Base-by-base conservation (phyloP, 2,888 invertebrate genomes). In the Clitarchus hookeri region DNA sequence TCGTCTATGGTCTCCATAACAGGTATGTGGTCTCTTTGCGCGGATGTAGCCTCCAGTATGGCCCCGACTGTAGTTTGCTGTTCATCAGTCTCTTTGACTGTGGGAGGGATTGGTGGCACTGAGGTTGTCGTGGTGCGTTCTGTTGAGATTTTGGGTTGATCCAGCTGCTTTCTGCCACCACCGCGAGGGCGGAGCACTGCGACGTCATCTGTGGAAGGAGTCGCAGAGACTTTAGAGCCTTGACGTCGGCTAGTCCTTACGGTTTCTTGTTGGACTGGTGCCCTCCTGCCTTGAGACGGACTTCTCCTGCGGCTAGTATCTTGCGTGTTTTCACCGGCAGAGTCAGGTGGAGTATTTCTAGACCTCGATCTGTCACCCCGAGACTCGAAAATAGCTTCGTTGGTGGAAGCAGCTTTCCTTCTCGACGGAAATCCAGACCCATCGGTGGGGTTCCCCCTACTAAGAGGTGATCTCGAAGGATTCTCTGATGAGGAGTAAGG, bases 1-100 rank as follows among this genome's bases (percentile, higher is more conserved):
- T 82, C 82, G 82, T 82, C 82, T 44, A 82, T 26, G 82, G 82
- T 26, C 36, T 82, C 82, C 23, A 82, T 44, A 26, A 82, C 82
- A 36, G 82, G 82, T 27, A 82, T 82, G 82, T 82, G 82, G 36
- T 82, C 82, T n/a, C 82, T 82, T 13, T 27, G 16, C 82, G 16
- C 82, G 36, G 82, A 19, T 8, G 27, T 3, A n/a, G 36, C 36
- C n/a, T 82, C 82, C 44, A 26, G 3, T 23, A 23, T 26, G 27
- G 82, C 8, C 16, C 13, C 25, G 26, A 13, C 82, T 6, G 82
- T 82, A 4, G 44, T 44, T 26, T 11, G 36, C 44, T 44, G 82
- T 23, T 82, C 82, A 6, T 82, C 82, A 82, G 44, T 9, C 19
- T 82, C 82, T n/a, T 82, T 82, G 82, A 27, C 23, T 23, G 36